A percentile compares a stretch with the other conserved stretches of the same genome.
phyloP scores from a whole-genome alignment of 2,797 vertebrate genomes.

The Danio albolineatus region DNA sequence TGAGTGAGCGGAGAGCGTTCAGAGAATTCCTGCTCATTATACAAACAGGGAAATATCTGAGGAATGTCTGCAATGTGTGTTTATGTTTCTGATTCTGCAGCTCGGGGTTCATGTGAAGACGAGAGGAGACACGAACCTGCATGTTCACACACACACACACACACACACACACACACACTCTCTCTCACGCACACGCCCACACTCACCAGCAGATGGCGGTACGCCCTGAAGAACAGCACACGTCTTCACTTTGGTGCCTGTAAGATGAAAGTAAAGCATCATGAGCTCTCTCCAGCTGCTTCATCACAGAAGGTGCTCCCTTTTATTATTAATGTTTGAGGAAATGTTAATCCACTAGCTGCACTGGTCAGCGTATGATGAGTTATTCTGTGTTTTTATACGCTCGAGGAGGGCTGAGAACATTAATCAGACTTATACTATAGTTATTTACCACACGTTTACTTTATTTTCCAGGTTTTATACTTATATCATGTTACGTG shows the following conservation, averaged over 20 bases:
- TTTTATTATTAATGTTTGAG: not conserved
- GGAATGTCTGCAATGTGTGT: not conserved
- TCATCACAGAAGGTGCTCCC: not conserved
- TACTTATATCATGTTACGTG: constrained; percentile 59
- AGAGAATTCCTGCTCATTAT: not conserved
- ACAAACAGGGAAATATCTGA: no score
- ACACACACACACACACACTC: no score
- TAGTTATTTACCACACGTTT: constrained; percentile 27
- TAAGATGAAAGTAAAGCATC: not conserved
- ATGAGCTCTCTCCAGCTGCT: not conserved
- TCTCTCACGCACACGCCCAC: no score
- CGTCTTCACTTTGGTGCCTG: not conserved
- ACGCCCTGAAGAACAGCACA: not conserved
- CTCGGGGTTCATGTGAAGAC: constrained; percentile 80
- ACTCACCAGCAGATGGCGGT: constrained; percentile 29
- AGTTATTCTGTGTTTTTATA: constrained; percentile 5
- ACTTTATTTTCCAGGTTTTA: constrained; percentile 53
- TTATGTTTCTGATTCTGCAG: constrained; percentile 60
- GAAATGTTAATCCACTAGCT: constrained; percentile 17
- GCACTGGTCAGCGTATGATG: not conserved
- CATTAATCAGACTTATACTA: constrained; percentile 3
- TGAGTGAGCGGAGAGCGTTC: not conserved
- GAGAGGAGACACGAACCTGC: not conserved
- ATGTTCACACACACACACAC: constrained; percentile 10
- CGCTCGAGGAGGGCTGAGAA: not conserved